Evolutionary conservation across 2,888 invertebrate genomes (phyloP), one percentile per base, ranked within the genome.

Genomic region (Baronia brevicornis): DNA sequence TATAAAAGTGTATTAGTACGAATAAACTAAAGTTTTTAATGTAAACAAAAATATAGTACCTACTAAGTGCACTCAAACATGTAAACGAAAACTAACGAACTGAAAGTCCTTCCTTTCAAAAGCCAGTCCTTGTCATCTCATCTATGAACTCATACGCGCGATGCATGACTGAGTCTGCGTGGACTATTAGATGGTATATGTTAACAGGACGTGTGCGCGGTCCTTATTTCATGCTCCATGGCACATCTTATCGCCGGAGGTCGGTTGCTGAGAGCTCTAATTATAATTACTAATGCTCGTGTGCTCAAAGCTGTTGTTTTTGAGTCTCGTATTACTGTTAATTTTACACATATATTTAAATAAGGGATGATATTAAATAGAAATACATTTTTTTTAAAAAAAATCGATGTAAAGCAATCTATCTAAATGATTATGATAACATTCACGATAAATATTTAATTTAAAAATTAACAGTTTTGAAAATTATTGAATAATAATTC

Each of bases 211-310:
- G 60, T 62, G 67, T 70, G 64, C 57, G 55, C 54, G 61, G 49
- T 70, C 73, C 74, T 80, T 77, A 82, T 84, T 84, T 78, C 78
- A 79, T 73, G 82, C 78, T 79, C 62, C 67, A 51, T 51, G 56
- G 66, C 66, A 77, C 79, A 74, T 79, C 80, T 79, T 82, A 78
- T 77, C 67, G 82, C 82, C 80, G 57, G 65, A 70, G 82, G 82
- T 70, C 68, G 60, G 44, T 45, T 33, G 44, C 30, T 38, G 39
- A 57, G 60, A 58, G 63, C 56, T 63, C 64, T 70, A 69, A 78
- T 80, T 75, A 78, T 77, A 78, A 82, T 82, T 74, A 77, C 77
- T 77, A 60, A 74, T 77, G 73, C 70, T 72, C 59, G 65, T 64
- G 45, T 62, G 67, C 70, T 69, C 70, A 69, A 75, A 75, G 46